Evolutionary conservation across 2,888 invertebrate genomes (phyloP).

Genomic region (Rutpela maculata): DNA sequence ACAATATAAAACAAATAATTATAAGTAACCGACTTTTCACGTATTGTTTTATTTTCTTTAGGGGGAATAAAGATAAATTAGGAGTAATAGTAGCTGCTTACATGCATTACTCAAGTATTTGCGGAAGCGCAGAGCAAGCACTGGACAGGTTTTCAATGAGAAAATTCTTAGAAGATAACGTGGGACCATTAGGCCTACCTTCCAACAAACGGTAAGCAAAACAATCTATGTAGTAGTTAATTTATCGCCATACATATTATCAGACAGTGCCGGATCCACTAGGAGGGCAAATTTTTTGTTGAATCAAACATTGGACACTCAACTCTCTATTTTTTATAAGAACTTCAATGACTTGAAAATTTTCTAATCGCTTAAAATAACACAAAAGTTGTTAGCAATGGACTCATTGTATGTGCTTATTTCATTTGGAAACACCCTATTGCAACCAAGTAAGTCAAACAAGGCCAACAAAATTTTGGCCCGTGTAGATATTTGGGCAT

Average conservation of each 20-base stretch:
- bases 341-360: no score
- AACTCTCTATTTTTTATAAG: no score
- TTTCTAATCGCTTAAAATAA: no score
- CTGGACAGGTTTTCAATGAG: conserved; percentile 95
- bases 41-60: conserved; percentile 71
- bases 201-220: conserved; percentile 82
- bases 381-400: no score
- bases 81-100: conserved; percentile 94
- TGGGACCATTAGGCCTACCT: conserved; percentile 82
- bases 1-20: no score
- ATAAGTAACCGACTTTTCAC: not conserved
- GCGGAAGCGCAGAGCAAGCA: conserved; percentile 88
- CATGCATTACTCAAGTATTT: conserved; percentile 95
- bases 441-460: no score
- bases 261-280: conserved; percentile 44
- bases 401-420: no score
- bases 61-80: conserved; percentile 89
- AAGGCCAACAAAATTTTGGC: no score
- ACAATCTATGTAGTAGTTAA: not conserved
- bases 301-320: no score
- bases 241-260: not conserved
- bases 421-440: no score
- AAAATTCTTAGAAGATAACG: conserved; percentile 89
- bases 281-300: no score
- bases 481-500: no score